Conservation (phyloP, 64 coral and sea anemone genomes). For the Dendrophyllia cribrosa region DNA sequence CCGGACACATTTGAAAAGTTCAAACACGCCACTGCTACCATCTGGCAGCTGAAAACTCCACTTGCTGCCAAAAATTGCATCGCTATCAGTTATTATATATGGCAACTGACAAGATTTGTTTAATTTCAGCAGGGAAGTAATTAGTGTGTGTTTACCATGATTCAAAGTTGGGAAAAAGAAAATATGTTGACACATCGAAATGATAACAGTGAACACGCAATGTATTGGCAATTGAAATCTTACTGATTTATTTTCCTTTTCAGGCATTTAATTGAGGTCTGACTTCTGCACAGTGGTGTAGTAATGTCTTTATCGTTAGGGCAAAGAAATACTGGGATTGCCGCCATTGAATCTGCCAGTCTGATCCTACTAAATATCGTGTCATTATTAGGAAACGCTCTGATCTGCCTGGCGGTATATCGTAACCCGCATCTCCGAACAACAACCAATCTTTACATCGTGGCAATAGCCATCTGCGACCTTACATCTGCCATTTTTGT, state of each 20-base stretch:
- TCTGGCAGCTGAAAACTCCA: no score
- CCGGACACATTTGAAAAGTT: no score
- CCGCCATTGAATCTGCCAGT: neutral
- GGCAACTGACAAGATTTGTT: neutral
- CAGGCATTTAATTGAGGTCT: no score
- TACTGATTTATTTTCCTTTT: neutral
- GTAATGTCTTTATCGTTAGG: neutral
- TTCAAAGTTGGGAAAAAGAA: neutral
- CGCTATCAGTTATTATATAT: neutral
- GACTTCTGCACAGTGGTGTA: neutral
- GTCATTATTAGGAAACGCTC: neutral
- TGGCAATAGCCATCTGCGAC: constrained; percentile 50
- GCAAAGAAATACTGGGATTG: constrained; percentile 3
- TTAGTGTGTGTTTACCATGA: neutral
- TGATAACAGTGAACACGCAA: neutral
- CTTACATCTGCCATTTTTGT: constrained; percentile 66
- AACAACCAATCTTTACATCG: constrained; percentile 26
- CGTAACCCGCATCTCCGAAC: constrained; percentile 5
- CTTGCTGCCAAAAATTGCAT: neutral
- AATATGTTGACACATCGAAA: neutral
- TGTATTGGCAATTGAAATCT: neutral
- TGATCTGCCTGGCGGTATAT: constrained; percentile 17
- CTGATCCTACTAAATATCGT: constrained; percentile 15
- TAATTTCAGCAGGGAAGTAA: neutral
- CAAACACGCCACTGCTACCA: no score